These are phyloP conservation scores for Ophraella communa DNA, from an alignment of 2,888 invertebrate species.

Conservation along the genomic window DNA sequence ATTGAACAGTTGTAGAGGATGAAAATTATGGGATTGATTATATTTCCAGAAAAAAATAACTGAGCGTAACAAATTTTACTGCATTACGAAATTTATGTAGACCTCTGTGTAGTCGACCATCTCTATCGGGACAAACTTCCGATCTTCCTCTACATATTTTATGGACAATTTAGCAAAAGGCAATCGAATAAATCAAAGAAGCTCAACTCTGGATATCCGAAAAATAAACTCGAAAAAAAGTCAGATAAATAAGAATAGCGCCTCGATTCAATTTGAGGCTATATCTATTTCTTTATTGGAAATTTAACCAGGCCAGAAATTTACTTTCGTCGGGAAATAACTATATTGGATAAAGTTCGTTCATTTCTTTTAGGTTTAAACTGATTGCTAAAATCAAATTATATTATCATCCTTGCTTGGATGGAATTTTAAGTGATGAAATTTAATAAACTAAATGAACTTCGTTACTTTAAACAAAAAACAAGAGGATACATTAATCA, in stretches of 20 bases:
- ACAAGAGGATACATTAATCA: too few relatives aligned
- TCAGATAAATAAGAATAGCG: constrained; percentile 37
- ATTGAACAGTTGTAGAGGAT: too few relatives aligned
- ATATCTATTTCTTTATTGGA: constrained; percentile 36
- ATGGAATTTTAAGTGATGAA: not conserved
- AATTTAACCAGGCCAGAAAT: constrained; percentile 25
- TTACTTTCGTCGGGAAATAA: constrained; percentile 4
- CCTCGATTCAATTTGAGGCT: constrained; percentile 37
- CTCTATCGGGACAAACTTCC: not conserved
- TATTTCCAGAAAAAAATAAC: too few relatives aligned
- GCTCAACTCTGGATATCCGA: constrained; percentile 31
- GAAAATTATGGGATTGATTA: too few relatives aligned
- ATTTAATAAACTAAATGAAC: too few relatives aligned
- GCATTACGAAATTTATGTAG: too few relatives aligned
- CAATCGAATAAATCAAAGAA: constrained; percentile 40
- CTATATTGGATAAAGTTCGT: not conserved
- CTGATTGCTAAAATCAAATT: not conserved
- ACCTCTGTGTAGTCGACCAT: too few relatives aligned
- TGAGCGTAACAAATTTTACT: too few relatives aligned
- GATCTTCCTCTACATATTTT: constrained; percentile 29
- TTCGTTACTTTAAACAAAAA: too few relatives aligned
- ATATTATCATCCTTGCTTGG: not conserved
- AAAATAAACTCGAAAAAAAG: constrained; percentile 27
- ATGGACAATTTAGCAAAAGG: constrained; percentile 39
- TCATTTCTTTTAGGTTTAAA: constrained; percentile 1